Evolutionary conservation across 2,888 invertebrate species (phyloP).

Genomic region (Tinea pellionella): DNA sequence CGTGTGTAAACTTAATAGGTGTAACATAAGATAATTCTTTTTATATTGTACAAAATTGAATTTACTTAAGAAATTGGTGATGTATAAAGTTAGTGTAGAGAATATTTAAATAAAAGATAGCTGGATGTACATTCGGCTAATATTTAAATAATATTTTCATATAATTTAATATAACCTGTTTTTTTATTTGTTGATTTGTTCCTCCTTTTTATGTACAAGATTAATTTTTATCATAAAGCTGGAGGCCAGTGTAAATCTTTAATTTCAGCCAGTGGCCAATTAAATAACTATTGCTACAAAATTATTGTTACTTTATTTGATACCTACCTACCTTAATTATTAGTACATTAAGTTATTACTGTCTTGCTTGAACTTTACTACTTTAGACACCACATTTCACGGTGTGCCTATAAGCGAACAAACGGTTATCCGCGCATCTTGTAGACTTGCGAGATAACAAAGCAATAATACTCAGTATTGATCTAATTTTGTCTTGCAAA

Average conservation of each 20-base stretch:
- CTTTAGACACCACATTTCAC: no score
- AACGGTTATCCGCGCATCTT: no score
- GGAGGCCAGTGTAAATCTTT: constrained; percentile 59
- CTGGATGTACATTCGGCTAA: constrained; percentile 60
- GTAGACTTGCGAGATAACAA: no score
- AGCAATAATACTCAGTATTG: no score
- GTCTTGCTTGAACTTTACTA: no score
- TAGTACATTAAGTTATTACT: background rate
- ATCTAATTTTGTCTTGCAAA: no score
- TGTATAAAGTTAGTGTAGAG: constrained; percentile 68
- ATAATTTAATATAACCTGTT: constrained; percentile 70
- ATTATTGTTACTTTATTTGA: constrained; percentile 38
- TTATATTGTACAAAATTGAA: constrained; percentile 71
- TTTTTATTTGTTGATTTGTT: constrained; percentile 60
- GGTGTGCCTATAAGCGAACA: no score
- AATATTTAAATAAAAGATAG: constrained; percentile 68
- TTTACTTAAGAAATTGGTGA: constrained; percentile 70
- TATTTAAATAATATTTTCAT: constrained; percentile 68
- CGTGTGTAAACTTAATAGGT: constrained; percentile 53
- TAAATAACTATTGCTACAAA: constrained; percentile 64
- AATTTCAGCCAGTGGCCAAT: constrained; percentile 68
- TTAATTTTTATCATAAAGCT: constrained; percentile 35
- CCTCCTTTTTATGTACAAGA: constrained; percentile 55
- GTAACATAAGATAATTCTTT: constrained; percentile 59
- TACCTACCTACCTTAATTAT: background rate